These are phyloP conservation scores for Calliphora vomitoria DNA, from an alignment of 2,888 invertebrate species.

Conservation along the genomic window DNA sequence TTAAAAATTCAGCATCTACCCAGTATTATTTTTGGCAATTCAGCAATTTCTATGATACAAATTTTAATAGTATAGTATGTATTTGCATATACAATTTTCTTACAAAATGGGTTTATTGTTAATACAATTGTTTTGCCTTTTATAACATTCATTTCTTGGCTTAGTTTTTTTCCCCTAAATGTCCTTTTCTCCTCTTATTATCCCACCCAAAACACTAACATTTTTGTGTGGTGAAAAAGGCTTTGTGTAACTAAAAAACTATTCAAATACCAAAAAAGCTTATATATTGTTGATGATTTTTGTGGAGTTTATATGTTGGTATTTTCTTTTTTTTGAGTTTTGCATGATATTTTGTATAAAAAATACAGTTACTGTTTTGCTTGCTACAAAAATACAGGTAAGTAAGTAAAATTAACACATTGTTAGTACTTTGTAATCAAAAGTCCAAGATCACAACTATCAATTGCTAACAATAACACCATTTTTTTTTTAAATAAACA, in stretches of 20 bases:
- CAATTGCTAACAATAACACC: slow-evolving; percentile 23
- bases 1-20: too few species aligned
- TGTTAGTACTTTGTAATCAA: background rate
- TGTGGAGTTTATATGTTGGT: slow-evolving; percentile 80
- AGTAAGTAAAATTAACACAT: slow-evolving; percentile 43
- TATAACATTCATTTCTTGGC: slow-evolving; percentile 32
- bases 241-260: slow-evolving; percentile 58
- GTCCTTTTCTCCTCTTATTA: slow-evolving; percentile 22
- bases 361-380: slow-evolving; percentile 37
- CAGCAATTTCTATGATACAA: too few species aligned
- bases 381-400: slow-evolving; percentile 49
- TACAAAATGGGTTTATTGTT: slow-evolving; percentile 53
- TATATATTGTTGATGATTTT: slow-evolving; percentile 83
- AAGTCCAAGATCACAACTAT: background rate
- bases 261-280: slow-evolving; percentile 53
- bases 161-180: slow-evolving; percentile 20
- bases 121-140: slow-evolving; percentile 40
- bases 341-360: slow-evolving; percentile 53
- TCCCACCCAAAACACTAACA: slow-evolving; percentile 20
- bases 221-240: slow-evolving; percentile 62
- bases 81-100: background rate
- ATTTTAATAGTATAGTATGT: too few species aligned
- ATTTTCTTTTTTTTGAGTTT: slow-evolving; percentile 51
- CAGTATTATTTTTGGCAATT: too few species aligned
- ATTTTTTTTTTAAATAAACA: background rate